phyloP scores from a whole-genome alignment of 37 sponge, comb jelly and placozoan genomes.

The Crambe crambe region DNA sequence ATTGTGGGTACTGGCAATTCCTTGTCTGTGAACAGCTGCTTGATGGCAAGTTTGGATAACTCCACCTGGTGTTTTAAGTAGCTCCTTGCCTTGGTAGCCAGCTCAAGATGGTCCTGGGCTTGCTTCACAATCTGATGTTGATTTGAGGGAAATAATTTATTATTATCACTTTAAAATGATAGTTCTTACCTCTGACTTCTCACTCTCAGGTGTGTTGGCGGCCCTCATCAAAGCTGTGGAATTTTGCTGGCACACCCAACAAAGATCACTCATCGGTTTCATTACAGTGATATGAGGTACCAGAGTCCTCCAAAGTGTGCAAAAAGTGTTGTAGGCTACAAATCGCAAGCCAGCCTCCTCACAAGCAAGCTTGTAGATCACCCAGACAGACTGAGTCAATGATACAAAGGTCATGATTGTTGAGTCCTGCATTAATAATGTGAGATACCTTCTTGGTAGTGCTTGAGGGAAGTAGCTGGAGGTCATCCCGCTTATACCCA shows the following conservation, averaged over 20 bases:
- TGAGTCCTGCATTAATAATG: background rate
- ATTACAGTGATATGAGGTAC: constrained; percentile 33
- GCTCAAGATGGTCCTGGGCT: constrained; percentile 23
- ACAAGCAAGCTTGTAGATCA: constrained; percentile 6
- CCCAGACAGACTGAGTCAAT: constrained; percentile 21
- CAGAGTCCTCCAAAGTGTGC: constrained; percentile 29
- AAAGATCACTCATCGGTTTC: too few relatives aligned
- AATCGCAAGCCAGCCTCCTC: constrained; percentile 21
- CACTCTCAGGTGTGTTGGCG: constrained; percentile 32
- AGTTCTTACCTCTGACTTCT: constrained; percentile 27
- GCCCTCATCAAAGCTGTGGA: too few relatives aligned
- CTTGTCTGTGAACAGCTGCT: background rate
- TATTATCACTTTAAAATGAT: background rate
- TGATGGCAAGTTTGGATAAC: background rate
- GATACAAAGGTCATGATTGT: background rate
- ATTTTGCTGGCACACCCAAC: too few relatives aligned
- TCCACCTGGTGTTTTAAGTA: constrained; percentile 15
- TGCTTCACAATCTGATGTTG: background rate
- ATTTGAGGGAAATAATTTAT: background rate
- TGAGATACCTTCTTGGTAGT: constrained; percentile 23
- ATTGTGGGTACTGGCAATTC: background rate
- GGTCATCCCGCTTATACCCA: too few relatives aligned
- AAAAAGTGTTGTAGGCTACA: constrained; percentile 36
- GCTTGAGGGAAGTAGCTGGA: constrained; percentile 54
- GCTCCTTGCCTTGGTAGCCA: constrained; percentile 22